phyloP scores from a whole-genome alignment of 2,113 vertebrate species.

The Rhinoptilus africanus region DNA sequence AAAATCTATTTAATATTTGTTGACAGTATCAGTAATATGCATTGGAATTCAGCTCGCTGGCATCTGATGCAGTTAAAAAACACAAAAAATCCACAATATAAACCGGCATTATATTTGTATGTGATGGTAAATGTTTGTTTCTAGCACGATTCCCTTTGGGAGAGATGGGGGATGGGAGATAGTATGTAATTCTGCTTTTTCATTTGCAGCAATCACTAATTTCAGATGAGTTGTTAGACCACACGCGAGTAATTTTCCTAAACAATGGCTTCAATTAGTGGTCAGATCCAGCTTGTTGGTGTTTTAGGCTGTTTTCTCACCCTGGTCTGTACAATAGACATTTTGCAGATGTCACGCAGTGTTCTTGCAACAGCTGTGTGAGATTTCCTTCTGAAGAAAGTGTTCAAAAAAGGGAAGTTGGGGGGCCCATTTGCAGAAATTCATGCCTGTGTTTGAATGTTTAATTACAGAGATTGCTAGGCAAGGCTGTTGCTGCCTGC shows the following conservation, averaged over 20 bases:
- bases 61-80: conserved; percentile 10
- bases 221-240: conserved; percentile 68
- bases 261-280: conserved; percentile 72
- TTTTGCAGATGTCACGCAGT: conserved; percentile 66
- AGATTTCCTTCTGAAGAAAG: conserved; percentile 71
- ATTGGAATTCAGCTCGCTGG: not conserved
- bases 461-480: conserved; percentile 59
- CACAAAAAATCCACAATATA: not conserved
- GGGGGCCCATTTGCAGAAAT: conserved; percentile 53
- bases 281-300: conserved; percentile 68
- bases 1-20: conserved; percentile 33
- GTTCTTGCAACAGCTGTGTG: conserved; percentile 64
- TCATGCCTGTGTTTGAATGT: conserved; percentile 59
- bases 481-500: conserved; percentile 53
- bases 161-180: conserved; percentile 6
- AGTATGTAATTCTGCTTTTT: conserved; percentile 50
- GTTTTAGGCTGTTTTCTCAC: conserved; percentile 58
- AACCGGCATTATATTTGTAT: not conserved
- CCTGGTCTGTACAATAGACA: conserved; percentile 62
- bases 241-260: conserved; percentile 68
- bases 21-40: conserved; percentile 25
- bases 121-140: conserved; percentile 46
- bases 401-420: conserved; percentile 58
- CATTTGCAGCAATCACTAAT: conserved; percentile 66
- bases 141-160: conserved; percentile 10